Evolutionary conservation across 2,113 vertebrate species (phyloP).

Genomic region (Pyrgilauda ruficollis): DNA sequence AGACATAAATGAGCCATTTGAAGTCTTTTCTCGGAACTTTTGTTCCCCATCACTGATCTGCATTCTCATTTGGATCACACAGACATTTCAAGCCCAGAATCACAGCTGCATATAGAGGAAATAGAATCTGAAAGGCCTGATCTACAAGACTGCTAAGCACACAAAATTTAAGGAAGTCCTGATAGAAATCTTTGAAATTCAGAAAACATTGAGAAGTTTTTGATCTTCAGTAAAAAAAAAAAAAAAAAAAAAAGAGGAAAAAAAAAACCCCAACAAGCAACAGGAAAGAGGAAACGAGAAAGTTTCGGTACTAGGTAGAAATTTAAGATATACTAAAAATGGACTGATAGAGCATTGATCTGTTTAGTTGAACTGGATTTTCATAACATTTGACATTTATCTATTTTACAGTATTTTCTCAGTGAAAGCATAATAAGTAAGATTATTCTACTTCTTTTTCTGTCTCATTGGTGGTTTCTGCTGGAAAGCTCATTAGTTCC

Average conservation of each 20-base stretch:
- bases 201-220: not conserved
- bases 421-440: not conserved
- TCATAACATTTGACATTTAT: not conserved
- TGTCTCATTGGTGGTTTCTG: not conserved
- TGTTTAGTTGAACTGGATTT: not conserved
- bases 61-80: not conserved
- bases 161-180: not conserved
- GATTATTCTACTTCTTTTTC: not conserved
- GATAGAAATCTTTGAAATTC: not conserved
- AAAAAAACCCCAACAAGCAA: not conserved
- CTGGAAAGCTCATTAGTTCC: not conserved
- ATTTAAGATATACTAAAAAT: not conserved
- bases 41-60: not conserved
- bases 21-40: not conserved
- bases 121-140: not conserved
- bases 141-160: not conserved
- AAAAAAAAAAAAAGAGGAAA: not conserved
- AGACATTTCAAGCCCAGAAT: not conserved
- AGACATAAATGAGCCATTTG: not conserved
- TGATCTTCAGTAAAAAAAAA: not conserved
- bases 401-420: not conserved
- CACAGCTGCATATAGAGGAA: not conserved
- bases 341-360: not conserved
- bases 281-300: not conserved
- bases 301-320: not conserved